Conservation (phyloP, 2,888 invertebrate species). For the Cerastis rubricosa region DNA sequence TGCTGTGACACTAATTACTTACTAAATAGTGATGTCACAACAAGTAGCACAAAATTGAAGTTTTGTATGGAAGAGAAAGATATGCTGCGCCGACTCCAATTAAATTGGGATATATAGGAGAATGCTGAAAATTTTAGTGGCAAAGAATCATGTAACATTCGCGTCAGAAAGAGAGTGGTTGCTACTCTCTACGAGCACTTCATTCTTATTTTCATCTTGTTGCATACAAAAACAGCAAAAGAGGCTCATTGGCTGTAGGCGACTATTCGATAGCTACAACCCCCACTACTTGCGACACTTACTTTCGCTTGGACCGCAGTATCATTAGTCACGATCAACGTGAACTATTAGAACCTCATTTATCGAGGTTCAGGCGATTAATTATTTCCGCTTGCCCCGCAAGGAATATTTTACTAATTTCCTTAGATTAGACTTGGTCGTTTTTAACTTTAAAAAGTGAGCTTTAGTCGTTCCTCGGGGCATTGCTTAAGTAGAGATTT, state of each 20-base stretch:
- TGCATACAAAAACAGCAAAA: not conserved
- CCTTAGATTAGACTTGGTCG: slow-evolving; percentile 35
- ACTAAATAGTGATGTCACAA: too few relatives aligned
- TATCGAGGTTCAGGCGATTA: slow-evolving; percentile 49
- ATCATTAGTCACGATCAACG: slow-evolving; percentile 51
- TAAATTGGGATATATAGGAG: too few relatives aligned
- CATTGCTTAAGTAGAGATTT: slow-evolving; percentile 11
- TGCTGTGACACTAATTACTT: too few relatives aligned
- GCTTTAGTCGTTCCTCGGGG: slow-evolving; percentile 35
- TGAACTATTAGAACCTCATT: slow-evolving; percentile 58
- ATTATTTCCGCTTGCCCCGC: slow-evolving; percentile 45
- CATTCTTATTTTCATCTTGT: not conserved
- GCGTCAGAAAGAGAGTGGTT: too few relatives aligned
- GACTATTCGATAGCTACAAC: not conserved
- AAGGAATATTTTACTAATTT: slow-evolving; percentile 55
- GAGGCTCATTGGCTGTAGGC: not conserved
- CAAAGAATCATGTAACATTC: too few relatives aligned
- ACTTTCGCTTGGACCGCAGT: slow-evolving; percentile 12
- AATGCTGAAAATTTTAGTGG: too few relatives aligned
- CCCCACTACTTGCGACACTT: slow-evolving; percentile 26
- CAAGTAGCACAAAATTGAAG: too few relatives aligned
- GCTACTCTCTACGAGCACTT: too few relatives aligned
- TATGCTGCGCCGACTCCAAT: too few relatives aligned
- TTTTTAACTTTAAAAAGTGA: slow-evolving; percentile 19
- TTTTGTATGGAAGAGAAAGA: too few relatives aligned